A percentile compares a stretch with the other conserved stretches of the same genome.
phyloP scores from a whole-genome alignment of 2,888 invertebrate species.

The Theristus sp. region DNA sequence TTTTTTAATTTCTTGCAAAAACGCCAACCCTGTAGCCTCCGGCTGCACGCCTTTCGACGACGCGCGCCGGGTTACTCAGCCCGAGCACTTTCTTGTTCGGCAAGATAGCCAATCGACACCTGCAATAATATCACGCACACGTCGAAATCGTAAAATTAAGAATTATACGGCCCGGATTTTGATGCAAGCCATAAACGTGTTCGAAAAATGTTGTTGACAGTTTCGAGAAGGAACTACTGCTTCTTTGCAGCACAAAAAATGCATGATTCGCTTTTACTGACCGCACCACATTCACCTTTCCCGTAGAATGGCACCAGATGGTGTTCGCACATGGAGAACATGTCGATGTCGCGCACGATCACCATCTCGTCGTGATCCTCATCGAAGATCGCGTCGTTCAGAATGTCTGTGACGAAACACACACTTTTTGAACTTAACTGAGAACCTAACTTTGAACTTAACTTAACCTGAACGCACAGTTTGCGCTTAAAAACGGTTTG shows the following conservation, averaged over 20 bases:
- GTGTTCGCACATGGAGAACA: conserved; percentile 99
- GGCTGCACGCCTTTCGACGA: conserved; percentile 90
- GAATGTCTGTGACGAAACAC: conserved; percentile 70
- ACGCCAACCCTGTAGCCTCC: conserved; percentile 55
- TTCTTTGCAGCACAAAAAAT: neutral
- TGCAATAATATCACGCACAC: conserved; percentile 9
- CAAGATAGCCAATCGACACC: conserved; percentile 91
- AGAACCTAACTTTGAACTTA: no score
- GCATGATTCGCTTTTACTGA: neutral
- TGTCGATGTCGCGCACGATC: conserved; percentile 95
- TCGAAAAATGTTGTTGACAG: no score
- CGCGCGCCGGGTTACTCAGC: conserved; percentile 86
- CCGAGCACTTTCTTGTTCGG: conserved; percentile 93
- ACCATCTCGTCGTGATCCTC: conserved; percentile 99
- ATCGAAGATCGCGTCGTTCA: conserved; percentile 92
- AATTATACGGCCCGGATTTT: neutral
- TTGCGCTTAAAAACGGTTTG: no score
- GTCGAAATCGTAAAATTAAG: neutral
- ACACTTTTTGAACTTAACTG: no score
- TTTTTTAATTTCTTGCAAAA: neutral
- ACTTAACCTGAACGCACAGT: no score
- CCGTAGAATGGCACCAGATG: conserved; percentile 97
- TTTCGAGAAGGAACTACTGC: no score
- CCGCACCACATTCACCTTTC: conserved; percentile 38
- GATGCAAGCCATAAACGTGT: no score